Evolutionary conservation across 2,888 invertebrate genomes (phyloP), one percentile per base, ranked within the genome.

Genomic region (Dorcus parallelipipedus): DNA sequence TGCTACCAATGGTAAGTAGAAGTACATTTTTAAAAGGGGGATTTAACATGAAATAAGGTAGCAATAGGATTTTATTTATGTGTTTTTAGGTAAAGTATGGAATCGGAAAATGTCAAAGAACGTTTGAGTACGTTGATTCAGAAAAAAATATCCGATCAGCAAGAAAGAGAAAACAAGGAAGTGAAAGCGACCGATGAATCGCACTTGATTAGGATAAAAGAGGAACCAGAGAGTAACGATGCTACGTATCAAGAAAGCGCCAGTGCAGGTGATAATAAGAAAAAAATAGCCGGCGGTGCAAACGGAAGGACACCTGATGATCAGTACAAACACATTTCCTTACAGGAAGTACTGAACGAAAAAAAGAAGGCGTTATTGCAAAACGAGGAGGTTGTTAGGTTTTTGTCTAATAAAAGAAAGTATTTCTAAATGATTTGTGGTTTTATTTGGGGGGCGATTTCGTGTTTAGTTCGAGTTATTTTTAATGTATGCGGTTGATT

Each of bases 261-360:
- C 20, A 38, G 38, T 6, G 38, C 54, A 47, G 55, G 40, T 23
- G 41, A 52, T 42, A 14, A 52, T 17, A 41, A 20, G 9, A 43
- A 52, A 52, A 42, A 41, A 20, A 26, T 41, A 20, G 26, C n/a
- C 38, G 38, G 23, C n/a, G 20, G 8, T 14, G 43, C 9, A 42
- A 38, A 38, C 9, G 47, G 39, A 10, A 49, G 33, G 9, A 38
- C 23, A 54, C 54, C 26, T n/a, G 63, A 67, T 41, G 62, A 65
- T 57, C 48, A 60, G 10, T 64, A 67, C 42, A 68, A 65, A 9
- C 62, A 67, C 54, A 59, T 66, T 45, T 65, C 69, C 23, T 61
- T 71, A 54, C 67, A 66, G 55, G 69, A 71, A 53, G 65, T 71
- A 33, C 59, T 71, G 43, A 68, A 65, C 48, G 69, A 71, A 51